These are phyloP conservation scores for Nomia melanderi DNA, from an alignment of 1,140 invertebrate genomes.

Conservation along the genomic window DNA sequence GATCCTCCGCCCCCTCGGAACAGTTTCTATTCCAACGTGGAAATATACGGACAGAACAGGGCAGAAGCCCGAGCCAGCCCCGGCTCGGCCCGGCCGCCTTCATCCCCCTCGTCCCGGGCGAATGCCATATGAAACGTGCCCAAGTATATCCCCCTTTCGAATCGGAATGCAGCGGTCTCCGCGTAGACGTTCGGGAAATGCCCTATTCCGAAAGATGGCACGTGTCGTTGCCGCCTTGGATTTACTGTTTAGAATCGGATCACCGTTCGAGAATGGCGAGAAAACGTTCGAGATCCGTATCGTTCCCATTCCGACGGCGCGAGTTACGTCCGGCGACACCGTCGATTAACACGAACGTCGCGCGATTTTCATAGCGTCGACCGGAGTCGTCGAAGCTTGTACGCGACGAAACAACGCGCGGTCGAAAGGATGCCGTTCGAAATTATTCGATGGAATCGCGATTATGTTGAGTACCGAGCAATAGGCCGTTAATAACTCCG, in stretches of 20 bases:
- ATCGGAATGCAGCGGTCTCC: constrained; percentile 27
- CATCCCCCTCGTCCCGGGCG: not conserved
- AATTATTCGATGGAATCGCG: no score
- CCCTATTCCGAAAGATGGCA: constrained; percentile 28
- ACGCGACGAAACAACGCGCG: no score
- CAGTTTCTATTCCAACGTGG: constrained; percentile 40
- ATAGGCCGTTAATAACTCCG: no score
- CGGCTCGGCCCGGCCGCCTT: not conserved
- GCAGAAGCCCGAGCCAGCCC: not conserved
- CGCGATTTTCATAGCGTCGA: no score
- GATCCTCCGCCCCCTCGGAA: constrained; percentile 22
- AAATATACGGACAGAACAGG: constrained; percentile 34
- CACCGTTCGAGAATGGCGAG: not conserved
- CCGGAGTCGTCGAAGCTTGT: no score
- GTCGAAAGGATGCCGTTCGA: no score
- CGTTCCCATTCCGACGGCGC: no score
- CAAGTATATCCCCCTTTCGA: constrained; percentile 39
- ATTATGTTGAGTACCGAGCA: no score
- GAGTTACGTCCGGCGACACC: no score
- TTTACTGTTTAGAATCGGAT: constrained; percentile 40
- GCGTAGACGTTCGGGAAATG: constrained; percentile 32
- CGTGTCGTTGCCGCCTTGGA: constrained; percentile 21
- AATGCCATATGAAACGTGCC: constrained; percentile 39
- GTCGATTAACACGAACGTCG: no score
- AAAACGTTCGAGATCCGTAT: not conserved